phyloP scores from a whole-genome alignment of 2,888 invertebrate species.

The Laothoe populi region DNA sequence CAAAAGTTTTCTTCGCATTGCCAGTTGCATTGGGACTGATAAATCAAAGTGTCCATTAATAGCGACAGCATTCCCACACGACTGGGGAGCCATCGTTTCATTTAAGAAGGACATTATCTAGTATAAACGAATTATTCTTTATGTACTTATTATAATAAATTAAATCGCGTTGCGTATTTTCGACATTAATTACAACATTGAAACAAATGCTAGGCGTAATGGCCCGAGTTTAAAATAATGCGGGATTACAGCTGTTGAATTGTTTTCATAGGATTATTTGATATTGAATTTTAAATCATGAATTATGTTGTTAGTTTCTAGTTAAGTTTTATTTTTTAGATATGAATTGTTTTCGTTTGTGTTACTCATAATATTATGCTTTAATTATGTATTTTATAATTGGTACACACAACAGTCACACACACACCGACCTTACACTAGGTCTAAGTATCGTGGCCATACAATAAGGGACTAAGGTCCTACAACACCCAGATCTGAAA shows the following conservation, averaged over 20 bases:
- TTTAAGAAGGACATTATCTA: not conserved
- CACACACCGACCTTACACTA: no score
- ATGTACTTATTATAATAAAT: constrained; percentile 8
- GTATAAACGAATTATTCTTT: constrained; percentile 10
- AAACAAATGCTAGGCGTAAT: constrained; percentile 19
- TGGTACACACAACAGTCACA: no score
- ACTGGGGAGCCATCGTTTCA: constrained; percentile 46
- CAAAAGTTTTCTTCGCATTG: constrained; percentile 40
- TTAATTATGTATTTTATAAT: no score
- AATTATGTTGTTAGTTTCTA: not conserved
- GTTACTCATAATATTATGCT: no score
- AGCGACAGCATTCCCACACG: constrained; percentile 41
- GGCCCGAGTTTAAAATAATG: constrained; percentile 4
- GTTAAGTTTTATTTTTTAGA: not conserved
- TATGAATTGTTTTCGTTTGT: no score
- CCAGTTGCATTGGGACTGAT: constrained; percentile 49
- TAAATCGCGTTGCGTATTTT: not conserved
- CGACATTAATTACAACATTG: constrained; percentile 8
- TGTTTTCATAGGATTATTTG: not conserved
- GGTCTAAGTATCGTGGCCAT: no score
- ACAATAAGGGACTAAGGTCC: no score
- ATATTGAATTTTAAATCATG: not conserved
- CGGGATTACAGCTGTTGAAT: not conserved
- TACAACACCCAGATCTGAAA: no score
- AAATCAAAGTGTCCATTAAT: constrained; percentile 78